A percentile compares a stretch with the other conserved stretches of the same genome.
Conservation (phyloP, 2,888 invertebrate species). For the Oscheius sp. region DNA sequence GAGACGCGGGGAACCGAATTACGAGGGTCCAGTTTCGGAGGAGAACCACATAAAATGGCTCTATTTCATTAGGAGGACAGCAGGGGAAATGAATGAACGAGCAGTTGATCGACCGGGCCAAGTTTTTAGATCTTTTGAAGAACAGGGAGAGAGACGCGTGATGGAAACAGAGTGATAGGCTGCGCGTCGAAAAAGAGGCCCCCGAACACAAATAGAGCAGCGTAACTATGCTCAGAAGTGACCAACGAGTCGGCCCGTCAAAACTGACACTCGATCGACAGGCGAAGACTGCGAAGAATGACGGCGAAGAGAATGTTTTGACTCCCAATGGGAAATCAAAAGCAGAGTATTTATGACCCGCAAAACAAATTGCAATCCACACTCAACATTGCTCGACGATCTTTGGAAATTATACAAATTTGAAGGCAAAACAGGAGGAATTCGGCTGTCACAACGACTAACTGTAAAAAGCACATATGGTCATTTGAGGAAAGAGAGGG, state of each 20-base stretch:
- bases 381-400: not conserved
- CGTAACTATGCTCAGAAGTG: not conserved
- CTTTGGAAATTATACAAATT: not conserved
- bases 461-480: no score
- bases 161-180: not conserved
- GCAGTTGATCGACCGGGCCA: not conserved
- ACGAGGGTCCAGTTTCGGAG: constrained; percentile 26
- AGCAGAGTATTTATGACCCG: constrained; percentile 13
- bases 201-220: not conserved
- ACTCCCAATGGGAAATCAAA: constrained; percentile 15
- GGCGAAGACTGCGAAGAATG: not conserved
- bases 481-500: no score
- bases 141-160: not conserved
- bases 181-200: not conserved
- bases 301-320: not conserved
- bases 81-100: not conserved
- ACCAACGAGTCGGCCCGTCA: constrained; percentile 7
- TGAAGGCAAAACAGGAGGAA: not conserved
- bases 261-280: constrained; percentile 17
- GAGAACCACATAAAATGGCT: constrained; percentile 6
- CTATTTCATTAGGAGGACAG: constrained; percentile 22
- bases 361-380: constrained; percentile 1
- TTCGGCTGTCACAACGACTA: no score
- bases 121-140: no score
- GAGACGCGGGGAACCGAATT: constrained; percentile 27